phyloP scores from a whole-genome alignment of 2,113 vertebrate genomes.

The Passer domesticus region DNA sequence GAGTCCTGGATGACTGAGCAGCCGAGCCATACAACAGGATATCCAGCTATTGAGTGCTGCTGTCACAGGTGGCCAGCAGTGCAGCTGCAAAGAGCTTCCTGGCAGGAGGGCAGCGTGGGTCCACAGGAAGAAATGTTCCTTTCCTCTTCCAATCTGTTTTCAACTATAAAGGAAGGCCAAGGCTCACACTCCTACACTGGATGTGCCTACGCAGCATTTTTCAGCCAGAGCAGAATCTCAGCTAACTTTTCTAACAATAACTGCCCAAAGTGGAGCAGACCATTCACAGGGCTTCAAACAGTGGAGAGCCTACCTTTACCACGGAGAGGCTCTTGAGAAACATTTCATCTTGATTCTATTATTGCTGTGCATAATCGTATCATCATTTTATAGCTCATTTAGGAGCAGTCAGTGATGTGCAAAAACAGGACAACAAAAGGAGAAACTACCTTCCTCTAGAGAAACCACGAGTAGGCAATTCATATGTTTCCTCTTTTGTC shows the following conservation, averaged over 20 bases:
- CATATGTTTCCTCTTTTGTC: neutral
- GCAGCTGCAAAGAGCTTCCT: slow-evolving; percentile 84
- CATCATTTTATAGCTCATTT: neutral
- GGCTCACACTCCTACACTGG: neutral
- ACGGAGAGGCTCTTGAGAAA: neutral
- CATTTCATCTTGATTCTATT: neutral
- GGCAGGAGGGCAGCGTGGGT: slow-evolving; percentile 72
- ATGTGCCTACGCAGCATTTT: slow-evolving; percentile 71
- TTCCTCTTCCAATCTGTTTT: slow-evolving; percentile 79
- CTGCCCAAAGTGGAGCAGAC: neutral
- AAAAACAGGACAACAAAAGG: neutral
- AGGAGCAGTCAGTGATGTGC: neutral
- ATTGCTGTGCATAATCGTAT: neutral
- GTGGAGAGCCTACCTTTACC: neutral
- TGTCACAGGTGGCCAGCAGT: slow-evolving; percentile 79
- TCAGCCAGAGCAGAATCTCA: neutral
- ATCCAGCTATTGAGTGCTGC: slow-evolving; percentile 87
- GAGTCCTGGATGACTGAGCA: slow-evolving; percentile 65
- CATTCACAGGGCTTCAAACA: neutral
- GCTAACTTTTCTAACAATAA: slow-evolving; percentile 19
- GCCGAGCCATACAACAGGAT: slow-evolving; percentile 80
- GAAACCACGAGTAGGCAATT: neutral
- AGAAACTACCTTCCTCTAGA: neutral
- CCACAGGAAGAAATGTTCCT: slow-evolving; percentile 81
- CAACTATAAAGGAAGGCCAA: slow-evolving; percentile 63